Conservation (phyloP, 2,113 vertebrate genomes). For the Elaphurus davidianus region DNA sequence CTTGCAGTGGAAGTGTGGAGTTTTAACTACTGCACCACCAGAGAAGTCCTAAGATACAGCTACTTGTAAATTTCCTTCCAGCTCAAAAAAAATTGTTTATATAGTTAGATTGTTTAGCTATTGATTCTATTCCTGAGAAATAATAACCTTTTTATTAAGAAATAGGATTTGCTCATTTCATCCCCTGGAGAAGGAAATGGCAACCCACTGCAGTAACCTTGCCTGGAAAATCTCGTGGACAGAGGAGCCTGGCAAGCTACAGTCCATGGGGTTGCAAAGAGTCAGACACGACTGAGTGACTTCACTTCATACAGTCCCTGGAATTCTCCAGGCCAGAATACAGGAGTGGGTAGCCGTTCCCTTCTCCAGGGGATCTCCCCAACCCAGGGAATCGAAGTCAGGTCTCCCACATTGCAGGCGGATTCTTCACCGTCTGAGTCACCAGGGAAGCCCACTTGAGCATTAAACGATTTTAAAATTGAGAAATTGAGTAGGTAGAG, state of each 20-base stretch:
- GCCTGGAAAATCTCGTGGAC: too few relatives aligned
- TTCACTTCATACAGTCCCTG: too few relatives aligned
- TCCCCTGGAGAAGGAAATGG: too few relatives aligned
- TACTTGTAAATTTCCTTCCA: neutral
- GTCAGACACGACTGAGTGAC: too few relatives aligned
- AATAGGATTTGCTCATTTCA: slow-evolving; percentile 4
- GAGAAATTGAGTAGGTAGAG: neutral
- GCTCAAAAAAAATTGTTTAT: neutral
- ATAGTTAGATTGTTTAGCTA: neutral
- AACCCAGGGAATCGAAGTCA: neutral
- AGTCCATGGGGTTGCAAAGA: too few relatives aligned
- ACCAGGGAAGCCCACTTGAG: neutral
- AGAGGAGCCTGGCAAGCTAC: too few relatives aligned
- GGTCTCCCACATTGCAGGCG: accelerated
- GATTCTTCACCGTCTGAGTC: neutral
- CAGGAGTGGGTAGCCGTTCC: accelerated
- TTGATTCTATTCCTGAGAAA: slow-evolving; percentile 17
- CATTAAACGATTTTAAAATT: neutral
- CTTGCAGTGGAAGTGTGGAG: neutral
- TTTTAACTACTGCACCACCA: neutral
- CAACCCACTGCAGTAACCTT: too few relatives aligned
- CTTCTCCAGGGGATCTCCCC: neutral
- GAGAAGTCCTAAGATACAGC: neutral
- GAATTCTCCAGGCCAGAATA: neutral
- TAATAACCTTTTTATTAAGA: neutral